These are phyloP conservation scores for Cariama cristata DNA, from an alignment of 2,113 vertebrate species.

Conservation along the genomic window DNA sequence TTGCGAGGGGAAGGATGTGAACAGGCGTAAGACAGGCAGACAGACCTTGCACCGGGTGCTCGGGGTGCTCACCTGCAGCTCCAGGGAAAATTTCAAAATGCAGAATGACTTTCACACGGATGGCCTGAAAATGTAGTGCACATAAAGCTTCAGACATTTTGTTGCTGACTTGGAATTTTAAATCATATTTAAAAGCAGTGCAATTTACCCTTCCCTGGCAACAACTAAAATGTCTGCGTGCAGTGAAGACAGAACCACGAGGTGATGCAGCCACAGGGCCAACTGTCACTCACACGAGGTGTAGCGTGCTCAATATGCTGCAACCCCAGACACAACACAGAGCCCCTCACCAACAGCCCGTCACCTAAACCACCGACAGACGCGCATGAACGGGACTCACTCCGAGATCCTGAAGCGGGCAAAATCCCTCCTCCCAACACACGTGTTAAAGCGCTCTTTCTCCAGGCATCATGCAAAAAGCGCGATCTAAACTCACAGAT, in stretches of 20 bases:
- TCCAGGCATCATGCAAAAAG: background rate
- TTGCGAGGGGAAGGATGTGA: background rate
- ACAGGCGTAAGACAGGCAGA: background rate
- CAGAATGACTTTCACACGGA: background rate
- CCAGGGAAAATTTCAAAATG: background rate
- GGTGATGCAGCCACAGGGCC: background rate
- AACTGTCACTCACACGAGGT: background rate
- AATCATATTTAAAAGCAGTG: background rate
- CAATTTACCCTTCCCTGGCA: background rate
- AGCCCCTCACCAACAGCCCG: background rate
- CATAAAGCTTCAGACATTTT: background rate
- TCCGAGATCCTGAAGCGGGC: accelerated
- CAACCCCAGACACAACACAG: background rate
- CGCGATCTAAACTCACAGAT: background rate
- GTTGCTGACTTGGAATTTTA: background rate
- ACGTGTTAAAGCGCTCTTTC: background rate
- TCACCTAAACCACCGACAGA: background rate
- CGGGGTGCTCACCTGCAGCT: background rate
- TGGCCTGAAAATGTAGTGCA: background rate
- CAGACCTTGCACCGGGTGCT: background rate
- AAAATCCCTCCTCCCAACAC: background rate
- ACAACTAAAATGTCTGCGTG: background rate
- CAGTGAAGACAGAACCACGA: background rate
- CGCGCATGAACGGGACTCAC: accelerated
- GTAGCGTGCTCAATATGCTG: accelerated